A percentile compares a stretch with the other conserved stretches of the same genome.
These are phyloP conservation scores for Adelosebastes latens DNA, from an alignment of 2,797 vertebrate species.

Conservation along the genomic window DNA sequence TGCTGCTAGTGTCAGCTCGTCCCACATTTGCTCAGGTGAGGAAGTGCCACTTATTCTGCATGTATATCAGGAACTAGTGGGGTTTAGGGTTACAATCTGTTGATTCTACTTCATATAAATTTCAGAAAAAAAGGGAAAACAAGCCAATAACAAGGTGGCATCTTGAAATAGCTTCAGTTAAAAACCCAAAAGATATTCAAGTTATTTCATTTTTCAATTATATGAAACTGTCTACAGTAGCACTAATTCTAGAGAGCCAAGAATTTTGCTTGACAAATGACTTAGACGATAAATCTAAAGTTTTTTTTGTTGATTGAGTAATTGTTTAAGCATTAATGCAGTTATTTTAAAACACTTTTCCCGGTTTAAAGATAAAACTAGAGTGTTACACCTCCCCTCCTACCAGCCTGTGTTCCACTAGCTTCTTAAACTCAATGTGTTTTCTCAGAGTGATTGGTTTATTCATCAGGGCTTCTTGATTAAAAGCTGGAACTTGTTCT, in stretches of 20 bases:
- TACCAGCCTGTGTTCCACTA: no score
- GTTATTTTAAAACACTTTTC: not conserved
- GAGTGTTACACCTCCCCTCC: not conserved
- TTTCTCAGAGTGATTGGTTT: no score
- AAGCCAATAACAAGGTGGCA: not conserved
- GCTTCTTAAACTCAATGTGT: not conserved
- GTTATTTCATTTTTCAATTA: not conserved
- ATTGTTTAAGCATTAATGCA: no score
- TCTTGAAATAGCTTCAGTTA: not conserved
- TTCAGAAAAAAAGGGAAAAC: not conserved
- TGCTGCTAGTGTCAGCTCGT: not conserved
- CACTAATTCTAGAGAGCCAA: not conserved
- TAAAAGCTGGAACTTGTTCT: rapidly evolving
- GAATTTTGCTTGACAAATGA: no score
- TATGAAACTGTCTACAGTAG: not conserved
- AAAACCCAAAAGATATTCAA: not conserved
- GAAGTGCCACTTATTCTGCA: not conserved
- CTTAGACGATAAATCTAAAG: no score
- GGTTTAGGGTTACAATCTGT: not conserved
- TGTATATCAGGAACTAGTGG: not conserved
- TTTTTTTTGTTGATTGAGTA: no score
- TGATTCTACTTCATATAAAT: not conserved
- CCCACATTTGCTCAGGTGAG: not conserved
- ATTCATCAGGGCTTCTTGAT: rapidly evolving
- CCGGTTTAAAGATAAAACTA: no score